These are phyloP conservation scores for Orchesella cincta DNA, from an alignment of 1,140 invertebrate genomes.

Conservation along the genomic window DNA sequence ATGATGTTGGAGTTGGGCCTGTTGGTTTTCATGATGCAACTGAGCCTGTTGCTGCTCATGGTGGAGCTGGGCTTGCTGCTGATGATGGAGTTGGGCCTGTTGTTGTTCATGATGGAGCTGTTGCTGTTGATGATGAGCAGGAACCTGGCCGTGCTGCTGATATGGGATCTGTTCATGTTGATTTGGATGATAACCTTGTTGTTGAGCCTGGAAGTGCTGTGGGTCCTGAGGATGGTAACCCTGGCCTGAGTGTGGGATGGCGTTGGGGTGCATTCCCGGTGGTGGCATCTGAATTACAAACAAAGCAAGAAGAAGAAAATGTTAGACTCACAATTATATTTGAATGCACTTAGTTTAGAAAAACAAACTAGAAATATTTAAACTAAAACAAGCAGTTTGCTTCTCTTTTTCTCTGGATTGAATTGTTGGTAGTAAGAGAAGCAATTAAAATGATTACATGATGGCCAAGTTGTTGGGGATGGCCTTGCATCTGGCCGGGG, in stretches of 20 bases:
- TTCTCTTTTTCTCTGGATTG: neutral
- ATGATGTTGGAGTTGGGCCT: neutral
- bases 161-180: conserved; percentile 40
- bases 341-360: neutral
- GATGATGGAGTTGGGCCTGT: conserved; percentile 39
- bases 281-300: conserved; percentile 45
- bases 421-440: conserved; percentile 40
- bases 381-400: conserved; percentile 8
- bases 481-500: neutral
- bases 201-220: conserved; percentile 47
- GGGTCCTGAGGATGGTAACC: conserved; percentile 44
- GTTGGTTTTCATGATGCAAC: conserved; percentile 13
- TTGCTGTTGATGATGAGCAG: conserved; percentile 43
- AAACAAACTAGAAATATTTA: neutral
- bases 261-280: conserved; percentile 46
- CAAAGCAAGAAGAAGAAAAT: neutral
- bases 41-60: conserved; percentile 28
- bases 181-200: conserved; percentile 43
- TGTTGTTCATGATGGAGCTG: conserved; percentile 45
- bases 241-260: conserved; percentile 38
- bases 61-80: conserved; percentile 11
- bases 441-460: conserved; percentile 31
- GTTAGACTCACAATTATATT: neutral
- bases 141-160: conserved; percentile 36
- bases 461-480: conserved; percentile 36